Evolutionary conservation across 2,113 vertebrate genomes (phyloP), one percentile per base, ranked within the genome.

Genomic region (Psilopsiagon aurifrons): DNA sequence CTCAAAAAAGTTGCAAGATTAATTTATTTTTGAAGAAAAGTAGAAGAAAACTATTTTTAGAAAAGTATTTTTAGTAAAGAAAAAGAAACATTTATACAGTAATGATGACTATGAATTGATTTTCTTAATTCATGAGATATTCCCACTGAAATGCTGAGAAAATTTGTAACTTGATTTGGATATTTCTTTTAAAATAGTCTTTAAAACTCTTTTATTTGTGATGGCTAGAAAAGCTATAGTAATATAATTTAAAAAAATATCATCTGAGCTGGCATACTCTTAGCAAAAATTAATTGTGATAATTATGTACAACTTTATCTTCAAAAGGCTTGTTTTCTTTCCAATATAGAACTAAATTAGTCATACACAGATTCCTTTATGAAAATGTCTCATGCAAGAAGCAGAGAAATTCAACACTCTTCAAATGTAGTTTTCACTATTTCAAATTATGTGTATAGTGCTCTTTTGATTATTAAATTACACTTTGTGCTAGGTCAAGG

Each of bases 401-500:
- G 35, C 20, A 75, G 41, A 95, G 77, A 91, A 86, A 94, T 82
- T 89, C 74, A 89, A 63, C 67, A 82, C 89, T 94, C 66, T 83
- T 94, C 60, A 92, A 83, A 86, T 60, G 37, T 18, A 43, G 87
- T 96, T 96, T 93, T 94, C 63, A 84, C 76, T 44, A 57, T 54
- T 87, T 77, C 49, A 92, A 93, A 95, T 95, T 94, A 96, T 93
- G 54, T 94, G 94, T 92, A 95, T 89, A 82, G 90, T 84, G 39
- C 54, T 91, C 64, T 94, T 52, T 76, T 93, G 83, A 93, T 91
- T 94, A 76, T 91, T 91, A 96, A 96, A 96, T 96, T 96, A 92
- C 54, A 84, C 74, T 93, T 71, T 95, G n/a, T 80, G 19, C 88
- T 92, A 87, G 88, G 92, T 95, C 94, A 96, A 95, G 41, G 25